Evolutionary conservation across 1,140 invertebrate species (phyloP), one percentile per base, ranked within the genome.

Genomic region (Chionoecetes opilio): DNA sequence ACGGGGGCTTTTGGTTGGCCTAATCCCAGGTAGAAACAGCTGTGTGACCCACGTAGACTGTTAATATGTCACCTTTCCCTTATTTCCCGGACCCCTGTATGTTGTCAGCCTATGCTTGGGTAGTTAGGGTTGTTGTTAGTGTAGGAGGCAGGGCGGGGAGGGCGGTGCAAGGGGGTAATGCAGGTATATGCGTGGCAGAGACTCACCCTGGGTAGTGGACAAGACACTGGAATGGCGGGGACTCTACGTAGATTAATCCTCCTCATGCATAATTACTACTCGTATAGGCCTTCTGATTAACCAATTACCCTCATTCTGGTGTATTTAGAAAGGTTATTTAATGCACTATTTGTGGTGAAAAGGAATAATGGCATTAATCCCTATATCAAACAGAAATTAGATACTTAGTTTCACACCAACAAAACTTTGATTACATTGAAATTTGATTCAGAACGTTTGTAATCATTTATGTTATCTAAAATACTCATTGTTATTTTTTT

Each of bases 191-290:
- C 63, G 21, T 5, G 11, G 21, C 0, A 75, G n/a, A n/a, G 63
- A 17, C 63, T 75, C 63, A 75, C 63, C 63, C 63, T n/a, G 21
- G 21, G n/a, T 26, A n/a, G 63, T 75, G n/a, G n/a, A 75, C 63
- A 75, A 75, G 63, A 26, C 63, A 75, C 63, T 75, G 21, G n/a
- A 75, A 75, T 75, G 63, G 63, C 63, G 63, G 63, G 63, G 63
- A 75, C 63, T 75, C 21, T 6, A 75, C 63, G 63, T 75, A 75
- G 63, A 75, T 26, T 75, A 11, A 75, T n/a, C 6, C 21, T 26
- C n/a, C 63, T 26, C 63, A 75, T 26, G 11, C n/a, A n/a, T n/a
- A 75, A 75, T n/a, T n/a, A n/a, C 21, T 75, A 1, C 21, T 75
- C n/a, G 26, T 26, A 1, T 26, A 26, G 11, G 21, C 21, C 63